Conservation (phyloP, 1,140 invertebrate genomes). For the Drosophila elegans region DNA sequence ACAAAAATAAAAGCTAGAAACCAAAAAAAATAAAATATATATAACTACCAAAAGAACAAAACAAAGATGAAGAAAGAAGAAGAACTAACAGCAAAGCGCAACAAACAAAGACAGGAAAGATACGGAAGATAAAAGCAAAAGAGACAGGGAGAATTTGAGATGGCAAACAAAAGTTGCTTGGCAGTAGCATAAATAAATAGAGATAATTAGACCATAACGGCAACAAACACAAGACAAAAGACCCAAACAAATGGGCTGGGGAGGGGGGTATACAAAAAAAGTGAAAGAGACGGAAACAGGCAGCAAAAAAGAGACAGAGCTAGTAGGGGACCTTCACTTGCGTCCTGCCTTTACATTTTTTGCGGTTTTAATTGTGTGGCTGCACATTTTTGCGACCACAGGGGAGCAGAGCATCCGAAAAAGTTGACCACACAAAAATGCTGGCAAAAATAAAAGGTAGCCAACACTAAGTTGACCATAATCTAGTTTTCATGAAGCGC, state of each 20-base stretch:
- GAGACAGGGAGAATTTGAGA: slow-evolving; percentile 23
- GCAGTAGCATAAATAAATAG: slow-evolving; percentile 79
- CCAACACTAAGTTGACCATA: slow-evolving; percentile 68
- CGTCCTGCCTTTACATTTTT: slow-evolving; percentile 15
- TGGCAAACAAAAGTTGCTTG: slow-evolving; percentile 57
- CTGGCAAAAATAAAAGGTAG: slow-evolving; percentile 28
- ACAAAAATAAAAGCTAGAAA: slow-evolving; percentile 55
- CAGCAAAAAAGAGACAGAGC: background rate
- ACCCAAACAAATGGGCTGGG: slow-evolving; percentile 11
- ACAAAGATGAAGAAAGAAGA: slow-evolving; percentile 22
- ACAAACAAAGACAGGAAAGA: slow-evolving; percentile 27
- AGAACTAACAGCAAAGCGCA: slow-evolving; percentile 17
- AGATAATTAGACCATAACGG: slow-evolving; percentile 83
- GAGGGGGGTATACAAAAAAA: slow-evolving; percentile 1
- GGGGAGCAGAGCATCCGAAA: slow-evolving; percentile 25
- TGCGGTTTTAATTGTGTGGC: slow-evolving; percentile 62
- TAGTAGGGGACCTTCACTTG: slow-evolving; percentile 41
- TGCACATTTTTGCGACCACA: slow-evolving; percentile 41
- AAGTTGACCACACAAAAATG: slow-evolving; percentile 45
- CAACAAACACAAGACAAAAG: slow-evolving; percentile 49
- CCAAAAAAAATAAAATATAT: slow-evolving; percentile 27
- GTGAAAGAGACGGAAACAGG: background rate
- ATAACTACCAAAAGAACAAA: slow-evolving; percentile 40
- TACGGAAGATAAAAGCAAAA: background rate
- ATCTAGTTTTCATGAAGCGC: slow-evolving; percentile 58